phyloP scores from a whole-genome alignment of 2,113 vertebrate species.

The Hemichromis elongatus region DNA sequence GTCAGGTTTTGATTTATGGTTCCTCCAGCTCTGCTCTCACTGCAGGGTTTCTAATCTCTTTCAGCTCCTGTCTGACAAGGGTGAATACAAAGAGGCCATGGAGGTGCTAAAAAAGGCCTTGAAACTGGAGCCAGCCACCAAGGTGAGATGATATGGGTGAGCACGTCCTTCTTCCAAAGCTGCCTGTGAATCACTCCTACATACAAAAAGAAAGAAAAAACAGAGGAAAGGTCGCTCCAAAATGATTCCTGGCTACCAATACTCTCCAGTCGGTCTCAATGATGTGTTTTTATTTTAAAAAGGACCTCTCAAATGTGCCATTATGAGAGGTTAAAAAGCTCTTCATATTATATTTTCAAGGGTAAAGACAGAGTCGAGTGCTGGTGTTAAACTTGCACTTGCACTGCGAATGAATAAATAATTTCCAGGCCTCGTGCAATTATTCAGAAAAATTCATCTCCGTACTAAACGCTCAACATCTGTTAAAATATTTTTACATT shows the following conservation, averaged over 20 bases:
- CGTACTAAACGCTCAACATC: background rate
- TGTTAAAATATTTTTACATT: background rate
- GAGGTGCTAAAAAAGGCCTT: conserved; percentile 77
- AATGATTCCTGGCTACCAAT: background rate
- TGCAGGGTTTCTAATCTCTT: conserved; percentile 18
- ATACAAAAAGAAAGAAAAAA: background rate
- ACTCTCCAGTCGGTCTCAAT: background rate
- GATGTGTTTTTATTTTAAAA: background rate
- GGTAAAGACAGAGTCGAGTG: background rate
- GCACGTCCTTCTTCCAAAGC: background rate
- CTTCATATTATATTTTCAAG: background rate
- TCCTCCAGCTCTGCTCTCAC: background rate
- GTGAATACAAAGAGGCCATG: conserved; percentile 78
- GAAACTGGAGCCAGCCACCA: conserved; percentile 82
- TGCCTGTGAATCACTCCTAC: background rate
- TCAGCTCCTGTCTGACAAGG: conserved; percentile 80
- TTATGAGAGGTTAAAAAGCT: background rate
- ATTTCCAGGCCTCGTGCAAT: background rate
- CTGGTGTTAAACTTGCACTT: background rate
- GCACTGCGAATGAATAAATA: background rate
- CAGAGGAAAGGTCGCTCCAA: background rate
- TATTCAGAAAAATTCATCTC: background rate
- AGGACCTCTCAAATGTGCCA: background rate
- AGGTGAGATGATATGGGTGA: conserved; percentile 67
- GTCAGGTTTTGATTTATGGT: background rate